Conservation (phyloP, 2,113 vertebrate species). For the Corynorhinus townsendii region DNA sequence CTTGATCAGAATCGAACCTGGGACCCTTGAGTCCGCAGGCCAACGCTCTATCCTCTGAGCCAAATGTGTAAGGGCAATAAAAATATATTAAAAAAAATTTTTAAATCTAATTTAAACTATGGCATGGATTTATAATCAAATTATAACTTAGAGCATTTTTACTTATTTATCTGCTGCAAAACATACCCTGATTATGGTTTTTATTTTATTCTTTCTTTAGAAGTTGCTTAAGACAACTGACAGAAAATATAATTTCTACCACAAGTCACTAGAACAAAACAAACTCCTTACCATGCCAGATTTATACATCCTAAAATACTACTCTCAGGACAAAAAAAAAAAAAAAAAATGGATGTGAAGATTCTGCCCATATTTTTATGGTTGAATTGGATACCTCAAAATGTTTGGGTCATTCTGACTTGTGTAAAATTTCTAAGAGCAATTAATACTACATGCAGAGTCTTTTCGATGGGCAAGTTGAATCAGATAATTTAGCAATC, state of each 20-base stretch:
- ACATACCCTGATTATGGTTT: background rate
- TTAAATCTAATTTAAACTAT: background rate
- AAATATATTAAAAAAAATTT: background rate
- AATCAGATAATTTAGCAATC: background rate
- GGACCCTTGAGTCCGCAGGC: too few species aligned
- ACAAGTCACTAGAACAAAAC: background rate
- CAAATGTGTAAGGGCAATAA: too few species aligned
- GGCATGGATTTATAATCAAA: background rate
- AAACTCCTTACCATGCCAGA: background rate
- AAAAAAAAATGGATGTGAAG: background rate
- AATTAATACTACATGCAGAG: background rate
- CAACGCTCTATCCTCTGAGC: too few species aligned
- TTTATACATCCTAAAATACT: background rate
- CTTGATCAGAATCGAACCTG: too few species aligned
- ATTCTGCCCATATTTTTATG: background rate
- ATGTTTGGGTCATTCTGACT: background rate
- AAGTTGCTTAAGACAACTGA: conserved; percentile 5
- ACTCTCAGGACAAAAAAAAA: background rate
- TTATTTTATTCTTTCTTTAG: conserved; percentile 10
- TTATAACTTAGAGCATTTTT: background rate
- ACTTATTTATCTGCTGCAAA: background rate
- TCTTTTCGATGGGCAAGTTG: background rate
- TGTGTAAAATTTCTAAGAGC: background rate
- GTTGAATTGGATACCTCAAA: background rate
- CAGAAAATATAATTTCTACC: background rate